A percentile compares a stretch with the other conserved stretches of the same genome.
Evolutionary conservation across 2,888 invertebrate species (phyloP).

Genomic region (Aphodius granarius): DNA sequence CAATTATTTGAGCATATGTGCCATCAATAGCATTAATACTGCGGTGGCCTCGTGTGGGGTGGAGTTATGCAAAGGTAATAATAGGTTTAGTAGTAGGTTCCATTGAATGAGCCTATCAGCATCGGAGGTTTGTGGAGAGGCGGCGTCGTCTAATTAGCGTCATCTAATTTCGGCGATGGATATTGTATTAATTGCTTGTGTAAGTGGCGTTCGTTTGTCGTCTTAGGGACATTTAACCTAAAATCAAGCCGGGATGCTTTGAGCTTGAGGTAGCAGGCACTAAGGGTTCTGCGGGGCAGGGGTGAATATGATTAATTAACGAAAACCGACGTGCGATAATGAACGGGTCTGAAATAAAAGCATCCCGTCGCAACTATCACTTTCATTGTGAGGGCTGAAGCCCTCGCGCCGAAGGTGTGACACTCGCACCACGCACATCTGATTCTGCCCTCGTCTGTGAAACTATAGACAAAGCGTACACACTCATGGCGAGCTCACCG

Average conservation of each 20-base stretch:
- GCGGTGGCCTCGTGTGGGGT: not conserved
- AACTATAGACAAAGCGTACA: slow-evolving; percentile 35
- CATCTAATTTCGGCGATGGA: not conserved
- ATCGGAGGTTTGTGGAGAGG: not conserved
- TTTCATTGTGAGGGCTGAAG: slow-evolving; percentile 34
- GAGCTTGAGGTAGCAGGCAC: not conserved
- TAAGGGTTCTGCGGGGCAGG: not conserved
- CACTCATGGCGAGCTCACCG: slow-evolving; percentile 19
- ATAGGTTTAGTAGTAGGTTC: not conserved
- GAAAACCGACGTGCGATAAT: slow-evolving; percentile 31
- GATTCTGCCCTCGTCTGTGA: slow-evolving; percentile 36
- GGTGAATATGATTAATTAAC: slow-evolving; percentile 33
- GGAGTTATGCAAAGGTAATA: not conserved
- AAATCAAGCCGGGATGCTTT: slow-evolving; percentile 9
- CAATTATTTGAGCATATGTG: not conserved
- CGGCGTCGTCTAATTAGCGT: not conserved
- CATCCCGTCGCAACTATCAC: slow-evolving; percentile 35
- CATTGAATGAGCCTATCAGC: not conserved
- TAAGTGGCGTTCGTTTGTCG: slow-evolving; percentile 10
- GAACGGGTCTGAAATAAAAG: slow-evolving; percentile 35
- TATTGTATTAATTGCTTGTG: not conserved
- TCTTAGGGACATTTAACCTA: slow-evolving; percentile 18
- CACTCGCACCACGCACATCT: slow-evolving; percentile 34
- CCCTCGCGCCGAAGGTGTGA: slow-evolving; percentile 40
- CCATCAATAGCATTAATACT: not conserved